Evolutionary conservation across 2,888 invertebrate genomes (phyloP).

Genomic region (Aspidiotus rigidus): DNA sequence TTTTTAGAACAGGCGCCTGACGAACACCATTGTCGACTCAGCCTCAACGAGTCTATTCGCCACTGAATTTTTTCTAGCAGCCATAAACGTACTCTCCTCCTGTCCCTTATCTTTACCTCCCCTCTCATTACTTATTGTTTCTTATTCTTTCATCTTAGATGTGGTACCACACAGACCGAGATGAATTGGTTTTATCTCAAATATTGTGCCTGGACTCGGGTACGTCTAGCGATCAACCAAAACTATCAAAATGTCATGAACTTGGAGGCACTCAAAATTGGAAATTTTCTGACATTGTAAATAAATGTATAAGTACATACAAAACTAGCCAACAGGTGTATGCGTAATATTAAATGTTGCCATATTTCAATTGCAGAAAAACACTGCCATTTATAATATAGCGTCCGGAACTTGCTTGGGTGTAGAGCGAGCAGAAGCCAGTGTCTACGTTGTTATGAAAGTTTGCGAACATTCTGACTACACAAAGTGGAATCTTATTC

Average conservation of each 20-base stretch:
- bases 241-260: constrained; percentile 84
- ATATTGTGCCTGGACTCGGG: constrained; percentile 75
- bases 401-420: constrained; percentile 78
- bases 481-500: constrained; percentile 50
- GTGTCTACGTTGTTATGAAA: constrained; percentile 51
- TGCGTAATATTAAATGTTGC: constrained; percentile 8
- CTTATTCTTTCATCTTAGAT: constrained; percentile 47
- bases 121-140: not conserved
- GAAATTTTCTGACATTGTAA: constrained; percentile 67
- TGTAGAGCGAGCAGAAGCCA: constrained; percentile 45
- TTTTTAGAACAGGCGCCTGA: too few relatives aligned
- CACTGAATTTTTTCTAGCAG: not conserved
- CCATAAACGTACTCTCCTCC: not conserved
- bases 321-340: not conserved
- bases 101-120: not conserved
- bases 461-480: constrained; percentile 51
- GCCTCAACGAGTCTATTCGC: not conserved
- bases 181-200: constrained; percentile 73
- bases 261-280: constrained; percentile 87
- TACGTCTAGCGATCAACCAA: constrained; percentile 51
- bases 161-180: constrained; percentile 75
- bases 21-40: too few relatives aligned
- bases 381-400: constrained; percentile 71
- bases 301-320: constrained; percentile 34
- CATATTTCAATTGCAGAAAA: constrained; percentile 48